These are phyloP conservation scores for Vireo altiloquus DNA, from an alignment of 2,113 vertebrate genomes.

Conservation along the genomic window DNA sequence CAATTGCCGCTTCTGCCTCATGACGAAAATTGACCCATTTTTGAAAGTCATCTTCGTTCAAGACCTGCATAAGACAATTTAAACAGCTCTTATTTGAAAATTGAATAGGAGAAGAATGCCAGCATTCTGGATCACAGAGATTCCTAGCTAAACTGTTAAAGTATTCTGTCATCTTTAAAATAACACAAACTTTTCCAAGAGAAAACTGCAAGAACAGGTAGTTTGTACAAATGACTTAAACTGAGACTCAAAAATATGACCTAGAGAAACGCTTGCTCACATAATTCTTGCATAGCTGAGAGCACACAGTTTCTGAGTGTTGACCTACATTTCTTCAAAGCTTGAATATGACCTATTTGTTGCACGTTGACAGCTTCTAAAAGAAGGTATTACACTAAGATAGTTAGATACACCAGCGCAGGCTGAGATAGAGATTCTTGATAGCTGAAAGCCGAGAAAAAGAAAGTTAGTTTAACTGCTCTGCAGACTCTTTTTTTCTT, in stretches of 20 bases:
- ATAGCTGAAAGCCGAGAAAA: background rate
- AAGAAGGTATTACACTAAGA: background rate
- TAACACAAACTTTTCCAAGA: background rate
- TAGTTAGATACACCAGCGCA: background rate
- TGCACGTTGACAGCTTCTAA: background rate
- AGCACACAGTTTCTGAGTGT: background rate
- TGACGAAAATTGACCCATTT: slow-evolving; percentile 82
- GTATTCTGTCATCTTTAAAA: background rate
- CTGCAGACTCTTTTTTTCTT: background rate
- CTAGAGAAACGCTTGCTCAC: background rate
- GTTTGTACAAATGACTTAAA: background rate
- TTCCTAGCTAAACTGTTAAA: background rate
- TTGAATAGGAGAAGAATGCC: background rate
- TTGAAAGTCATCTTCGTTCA: slow-evolving; percentile 79
- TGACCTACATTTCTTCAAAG: background rate
- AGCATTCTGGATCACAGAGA: background rate
- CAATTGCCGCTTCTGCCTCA: slow-evolving; percentile 82
- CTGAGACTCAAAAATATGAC: background rate
- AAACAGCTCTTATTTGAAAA: background rate
- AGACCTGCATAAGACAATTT: slow-evolving; percentile 70
- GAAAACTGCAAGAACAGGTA: background rate
- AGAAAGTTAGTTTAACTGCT: background rate
- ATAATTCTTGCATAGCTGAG: background rate
- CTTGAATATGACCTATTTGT: background rate
- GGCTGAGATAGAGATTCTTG: background rate